Conservation (phyloP, 2,888 invertebrate genomes). For the Cataglyphis albicans region DNA sequence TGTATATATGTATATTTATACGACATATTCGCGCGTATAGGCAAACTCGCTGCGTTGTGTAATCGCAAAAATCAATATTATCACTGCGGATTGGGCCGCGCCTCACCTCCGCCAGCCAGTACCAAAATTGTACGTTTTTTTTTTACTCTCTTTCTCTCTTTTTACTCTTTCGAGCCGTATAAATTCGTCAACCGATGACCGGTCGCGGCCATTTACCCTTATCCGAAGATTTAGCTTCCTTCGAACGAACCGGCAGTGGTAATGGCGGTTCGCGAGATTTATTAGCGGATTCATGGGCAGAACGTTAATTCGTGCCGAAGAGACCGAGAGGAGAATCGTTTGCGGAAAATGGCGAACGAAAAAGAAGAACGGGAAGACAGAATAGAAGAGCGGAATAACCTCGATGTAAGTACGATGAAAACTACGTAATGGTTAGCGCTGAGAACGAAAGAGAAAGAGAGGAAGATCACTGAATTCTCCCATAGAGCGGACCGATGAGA, state of each 20-base stretch:
- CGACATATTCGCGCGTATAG: constrained; percentile 36
- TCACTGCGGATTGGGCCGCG: constrained; percentile 31
- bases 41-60: constrained; percentile 40
- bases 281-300: constrained; percentile 74
- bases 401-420: neutral
- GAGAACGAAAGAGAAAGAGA: neutral
- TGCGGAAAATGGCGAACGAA: constrained; percentile 47
- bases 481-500: constrained; percentile 41
- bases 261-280: constrained; percentile 72
- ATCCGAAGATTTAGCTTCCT: constrained; percentile 73
- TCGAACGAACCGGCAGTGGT: constrained; percentile 56
- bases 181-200: constrained; percentile 72
- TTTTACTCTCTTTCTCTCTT: neutral
- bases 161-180: constrained; percentile 49
- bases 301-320: constrained; percentile 73
- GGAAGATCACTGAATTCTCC: constrained; percentile 1
- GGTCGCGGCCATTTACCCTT: constrained; percentile 65
- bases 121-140: constrained; percentile 10
- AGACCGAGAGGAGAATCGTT: constrained; percentile 61
- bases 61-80: constrained; percentile 57
- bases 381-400: constrained; percentile 1
- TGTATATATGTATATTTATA: neutral
- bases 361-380: constrained; percentile 40
- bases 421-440: neutral
- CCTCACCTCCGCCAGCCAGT: neutral